These are phyloP conservation scores for Eremophila alpestris DNA, from an alignment of 2,797 vertebrate species.

Conservation along the genomic window DNA sequence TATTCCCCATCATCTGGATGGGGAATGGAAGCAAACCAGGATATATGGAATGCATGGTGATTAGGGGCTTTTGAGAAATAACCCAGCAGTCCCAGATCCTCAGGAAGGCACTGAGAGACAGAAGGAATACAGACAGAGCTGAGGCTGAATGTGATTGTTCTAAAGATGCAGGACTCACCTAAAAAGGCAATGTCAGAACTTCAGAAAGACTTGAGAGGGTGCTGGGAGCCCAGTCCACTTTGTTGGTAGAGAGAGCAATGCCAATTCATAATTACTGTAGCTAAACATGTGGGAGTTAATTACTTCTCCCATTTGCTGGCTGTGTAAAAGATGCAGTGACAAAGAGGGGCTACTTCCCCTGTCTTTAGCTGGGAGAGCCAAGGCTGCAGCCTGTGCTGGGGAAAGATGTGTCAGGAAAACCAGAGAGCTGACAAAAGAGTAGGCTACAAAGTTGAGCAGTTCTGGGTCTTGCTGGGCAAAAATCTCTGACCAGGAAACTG, in stretches of 20 bases:
- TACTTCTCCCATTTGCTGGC: not conserved
- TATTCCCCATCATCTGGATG: not conserved
- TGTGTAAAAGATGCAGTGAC: not conserved
- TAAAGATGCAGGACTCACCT: not conserved
- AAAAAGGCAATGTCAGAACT: not conserved
- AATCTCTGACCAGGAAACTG: not conserved
- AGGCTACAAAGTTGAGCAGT: not conserved
- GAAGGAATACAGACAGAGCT: not conserved
- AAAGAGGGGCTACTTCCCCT: not conserved
- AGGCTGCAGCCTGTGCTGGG: not conserved
- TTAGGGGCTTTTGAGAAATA: not conserved
- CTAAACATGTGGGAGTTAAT: conserved; percentile 5
- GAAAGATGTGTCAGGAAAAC: not conserved
- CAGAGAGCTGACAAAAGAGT: not conserved
- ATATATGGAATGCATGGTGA: not conserved
- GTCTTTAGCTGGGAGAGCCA: not conserved
- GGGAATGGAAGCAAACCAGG: not conserved
- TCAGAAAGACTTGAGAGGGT: not conserved
- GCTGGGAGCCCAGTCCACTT: not conserved
- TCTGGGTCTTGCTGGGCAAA: not conserved
- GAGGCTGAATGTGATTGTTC: not conserved
- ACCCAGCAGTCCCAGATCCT: not conserved
- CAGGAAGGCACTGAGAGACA: not conserved
- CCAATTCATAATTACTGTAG: conserved; percentile 8
- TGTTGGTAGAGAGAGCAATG: not conserved